A percentile compares a stretch with the other conserved stretches of the same genome.
Evolutionary conservation across 1,140 invertebrate genomes (phyloP).

Genomic region (Drosophila littoralis): DNA sequence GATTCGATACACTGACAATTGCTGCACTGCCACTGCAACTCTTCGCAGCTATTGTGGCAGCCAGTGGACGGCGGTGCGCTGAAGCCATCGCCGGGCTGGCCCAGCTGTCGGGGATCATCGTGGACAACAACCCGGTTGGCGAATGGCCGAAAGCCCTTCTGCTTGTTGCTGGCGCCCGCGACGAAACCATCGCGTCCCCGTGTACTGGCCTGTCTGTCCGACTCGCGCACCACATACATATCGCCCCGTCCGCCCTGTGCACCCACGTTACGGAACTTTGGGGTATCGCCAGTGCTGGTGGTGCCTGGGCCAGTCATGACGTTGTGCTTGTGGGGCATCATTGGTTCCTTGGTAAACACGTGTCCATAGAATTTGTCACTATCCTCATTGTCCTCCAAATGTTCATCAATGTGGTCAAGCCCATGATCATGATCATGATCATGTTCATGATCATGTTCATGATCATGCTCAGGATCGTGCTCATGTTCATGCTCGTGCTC

Average conservation of each 20-base stretch:
- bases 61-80: slow-evolving; percentile 33
- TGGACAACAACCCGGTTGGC: slow-evolving; percentile 58
- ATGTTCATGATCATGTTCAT: slow-evolving; percentile 34
- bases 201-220: slow-evolving; percentile 54
- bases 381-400: slow-evolving; percentile 41
- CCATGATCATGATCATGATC: slow-evolving; percentile 34
- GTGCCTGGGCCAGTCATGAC: slow-evolving; percentile 30
- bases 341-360: slow-evolving; percentile 56
- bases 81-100: slow-evolving; percentile 56
- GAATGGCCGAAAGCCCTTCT: slow-evolving; percentile 76
- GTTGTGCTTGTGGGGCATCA: slow-evolving; percentile 45
- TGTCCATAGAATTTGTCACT: slow-evolving; percentile 48
- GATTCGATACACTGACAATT: slow-evolving; percentile 87
- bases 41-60: slow-evolving; percentile 85
- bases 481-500: slow-evolving; percentile 26
- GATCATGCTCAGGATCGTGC: slow-evolving; percentile 33
- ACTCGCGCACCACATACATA: slow-evolving; percentile 61
- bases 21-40: slow-evolving; percentile 86
- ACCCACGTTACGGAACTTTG: slow-evolving; percentile 67
- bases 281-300: slow-evolving; percentile 41
- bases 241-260: slow-evolving; percentile 66
- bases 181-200: slow-evolving; percentile 69
- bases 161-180: slow-evolving; percentile 60
- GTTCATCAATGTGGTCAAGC: slow-evolving; percentile 36
- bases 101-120: slow-evolving; percentile 67